phyloP scores from a whole-genome alignment of 30 jellyfish, hydroid and myxozoan species.

The Turritopsis dohrnii region DNA sequence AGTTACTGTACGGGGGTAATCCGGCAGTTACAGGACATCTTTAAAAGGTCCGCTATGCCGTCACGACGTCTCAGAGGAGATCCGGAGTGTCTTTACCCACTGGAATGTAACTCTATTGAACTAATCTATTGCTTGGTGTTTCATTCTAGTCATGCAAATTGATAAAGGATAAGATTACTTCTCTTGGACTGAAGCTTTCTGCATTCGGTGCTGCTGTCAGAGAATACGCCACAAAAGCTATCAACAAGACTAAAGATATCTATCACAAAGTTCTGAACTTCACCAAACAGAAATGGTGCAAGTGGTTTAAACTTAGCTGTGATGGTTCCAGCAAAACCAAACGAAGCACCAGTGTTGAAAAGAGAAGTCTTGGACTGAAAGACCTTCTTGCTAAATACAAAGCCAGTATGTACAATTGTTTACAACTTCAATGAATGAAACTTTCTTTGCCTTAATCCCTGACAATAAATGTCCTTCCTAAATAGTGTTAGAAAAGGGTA shows the following conservation, averaged over 20 bases:
- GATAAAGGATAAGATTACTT: not conserved
- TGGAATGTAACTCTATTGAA: no score
- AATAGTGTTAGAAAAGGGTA: not conserved
- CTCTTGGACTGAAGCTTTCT: not conserved
- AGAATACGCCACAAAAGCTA: conserved; percentile 10
- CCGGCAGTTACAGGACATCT: no score
- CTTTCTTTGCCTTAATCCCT: not conserved
- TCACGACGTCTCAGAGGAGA: no score
- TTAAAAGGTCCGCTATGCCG: no score
- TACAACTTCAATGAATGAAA: not conserved
- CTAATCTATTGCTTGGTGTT: no score
- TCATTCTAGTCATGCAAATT: not conserved
- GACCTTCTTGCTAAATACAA: not conserved
- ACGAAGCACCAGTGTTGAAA: not conserved
- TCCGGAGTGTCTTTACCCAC: no score
- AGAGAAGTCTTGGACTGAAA: not conserved
- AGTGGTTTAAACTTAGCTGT: not conserved
- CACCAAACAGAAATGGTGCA: not conserved
- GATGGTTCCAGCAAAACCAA: not conserved
- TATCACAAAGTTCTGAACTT: conserved; percentile 1
- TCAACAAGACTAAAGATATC: not conserved
- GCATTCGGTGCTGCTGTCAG: not conserved
- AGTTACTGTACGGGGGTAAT: not conserved
- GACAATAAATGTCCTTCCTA: not conserved
- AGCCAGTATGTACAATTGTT: not conserved